These are phyloP conservation scores for Aethina tumida DNA, from an alignment of 1,140 invertebrate species.

Conservation along the genomic window DNA sequence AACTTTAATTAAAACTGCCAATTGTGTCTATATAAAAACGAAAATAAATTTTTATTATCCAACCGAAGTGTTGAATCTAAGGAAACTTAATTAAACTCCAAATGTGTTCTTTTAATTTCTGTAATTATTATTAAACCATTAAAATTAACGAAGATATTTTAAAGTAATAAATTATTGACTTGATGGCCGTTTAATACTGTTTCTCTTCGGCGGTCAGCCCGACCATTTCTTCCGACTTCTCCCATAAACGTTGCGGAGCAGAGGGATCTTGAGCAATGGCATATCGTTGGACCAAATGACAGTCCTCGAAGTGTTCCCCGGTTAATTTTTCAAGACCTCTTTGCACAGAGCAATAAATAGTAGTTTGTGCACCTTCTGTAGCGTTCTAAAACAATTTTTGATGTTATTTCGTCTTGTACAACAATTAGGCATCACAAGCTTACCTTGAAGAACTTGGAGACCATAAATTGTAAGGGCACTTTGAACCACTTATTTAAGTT, in stretches of 20 bases:
- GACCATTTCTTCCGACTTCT: constrained; percentile 18
- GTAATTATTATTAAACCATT: too few relatives aligned
- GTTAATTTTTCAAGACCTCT: constrained; percentile 15
- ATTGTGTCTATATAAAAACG: too few relatives aligned
- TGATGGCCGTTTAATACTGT: too few relatives aligned
- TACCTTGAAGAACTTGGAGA: constrained; percentile 15
- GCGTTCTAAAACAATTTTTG: constrained; percentile 15
- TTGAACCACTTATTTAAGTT: constrained; percentile 15
- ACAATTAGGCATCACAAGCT: too few relatives aligned
- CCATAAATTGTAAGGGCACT: constrained; percentile 6
- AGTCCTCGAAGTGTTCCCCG: constrained; percentile 23
- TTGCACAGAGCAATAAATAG: constrained; percentile 19
- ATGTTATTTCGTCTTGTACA: constrained; percentile 1
- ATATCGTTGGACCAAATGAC: constrained; percentile 12
- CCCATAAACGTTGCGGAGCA: constrained; percentile 19
- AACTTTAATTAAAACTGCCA: too few relatives aligned
- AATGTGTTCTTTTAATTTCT: too few relatives aligned
- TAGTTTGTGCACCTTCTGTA: constrained; percentile 27
- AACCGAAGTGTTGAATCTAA: too few relatives aligned
- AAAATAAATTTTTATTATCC: too few relatives aligned
- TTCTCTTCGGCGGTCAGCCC: constrained; percentile 5
- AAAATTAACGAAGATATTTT: too few relatives aligned
- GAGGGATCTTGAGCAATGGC: constrained; percentile 6
- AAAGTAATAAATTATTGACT: too few relatives aligned
- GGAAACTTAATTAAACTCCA: too few relatives aligned